Percentiles rank a stretch among this genome's conserved stretches.
Evolutionary conservation across 2,797 vertebrate species (phyloP).

Genomic region (Coccyzus lansbergi): DNA sequence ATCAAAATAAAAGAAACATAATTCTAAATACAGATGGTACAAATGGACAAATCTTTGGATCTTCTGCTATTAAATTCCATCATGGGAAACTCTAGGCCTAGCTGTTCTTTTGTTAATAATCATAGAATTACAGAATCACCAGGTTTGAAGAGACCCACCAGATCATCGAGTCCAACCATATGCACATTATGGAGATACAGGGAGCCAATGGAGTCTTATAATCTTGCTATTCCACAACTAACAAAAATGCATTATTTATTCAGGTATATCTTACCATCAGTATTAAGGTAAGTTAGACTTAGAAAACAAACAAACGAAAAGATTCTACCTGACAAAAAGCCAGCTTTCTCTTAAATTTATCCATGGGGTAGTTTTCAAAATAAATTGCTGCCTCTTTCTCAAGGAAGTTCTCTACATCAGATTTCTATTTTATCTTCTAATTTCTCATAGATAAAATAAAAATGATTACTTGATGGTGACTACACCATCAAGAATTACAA

Average conservation of each 20-base stretch:
- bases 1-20: neutral
- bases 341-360: neutral
- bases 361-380: neutral
- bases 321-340: neutral
- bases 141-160: too few relatives aligned
- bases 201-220: neutral
- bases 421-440: neutral
- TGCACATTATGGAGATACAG: neutral
- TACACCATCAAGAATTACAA: neutral
- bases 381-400: neutral
- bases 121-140: too few relatives aligned
- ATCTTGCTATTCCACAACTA: neutral
- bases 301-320: neutral
- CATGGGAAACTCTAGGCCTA: neutral
- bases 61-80: neutral
- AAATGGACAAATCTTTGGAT: neutral
- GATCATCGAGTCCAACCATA: too few relatives aligned
- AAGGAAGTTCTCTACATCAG: neutral
- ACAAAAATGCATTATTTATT: neutral
- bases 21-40: neutral
- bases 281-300: neutral
- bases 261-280: neutral
- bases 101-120: neutral
- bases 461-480: neutral
- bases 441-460: neutral